phyloP scores from a whole-genome alignment of 2,797 vertebrate genomes.

The Tragelaphus oryx region DNA sequence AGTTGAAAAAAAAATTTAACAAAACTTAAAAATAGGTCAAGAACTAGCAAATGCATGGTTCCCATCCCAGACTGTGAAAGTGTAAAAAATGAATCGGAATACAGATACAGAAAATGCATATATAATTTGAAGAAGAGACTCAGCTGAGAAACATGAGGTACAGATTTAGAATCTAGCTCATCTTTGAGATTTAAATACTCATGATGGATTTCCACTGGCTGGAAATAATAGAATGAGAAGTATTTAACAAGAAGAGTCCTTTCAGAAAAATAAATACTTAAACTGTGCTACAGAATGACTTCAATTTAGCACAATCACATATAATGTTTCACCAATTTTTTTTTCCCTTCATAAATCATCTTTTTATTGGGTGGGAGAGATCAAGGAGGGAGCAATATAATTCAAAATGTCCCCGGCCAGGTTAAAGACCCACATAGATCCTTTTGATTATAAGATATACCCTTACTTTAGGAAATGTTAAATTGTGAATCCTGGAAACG shows the following conservation, averaged over 20 bases:
- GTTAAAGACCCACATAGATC: background rate
- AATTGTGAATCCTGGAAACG: background rate
- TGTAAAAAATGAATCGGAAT: conserved; percentile 35
- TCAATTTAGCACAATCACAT: background rate
- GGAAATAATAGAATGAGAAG: background rate
- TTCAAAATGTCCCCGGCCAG: background rate
- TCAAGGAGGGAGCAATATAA: background rate
- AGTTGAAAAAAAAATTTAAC: background rate
- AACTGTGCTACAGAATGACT: background rate
- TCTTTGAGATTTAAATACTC: conserved; percentile 43
- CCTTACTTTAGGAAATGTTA: background rate
- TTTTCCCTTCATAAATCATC: background rate
- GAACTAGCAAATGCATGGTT: conserved; percentile 52
- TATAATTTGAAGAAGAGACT: conserved; percentile 66
- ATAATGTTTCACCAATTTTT: background rate
- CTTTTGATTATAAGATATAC: background rate
- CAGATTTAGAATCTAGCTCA: conserved; percentile 45
- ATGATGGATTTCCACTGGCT: conserved; percentile 18
- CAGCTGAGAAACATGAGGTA: conserved; percentile 26
- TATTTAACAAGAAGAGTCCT: background rate
- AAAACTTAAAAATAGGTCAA: conserved; percentile 48
- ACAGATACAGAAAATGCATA: conserved; percentile 41
- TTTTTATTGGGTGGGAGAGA: background rate
- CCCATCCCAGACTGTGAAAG: conserved; percentile 41
- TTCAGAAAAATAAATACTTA: conserved; percentile 36